These are phyloP conservation scores for Agrotis puta DNA, from an alignment of 2,888 invertebrate genomes.

Conservation along the genomic window DNA sequence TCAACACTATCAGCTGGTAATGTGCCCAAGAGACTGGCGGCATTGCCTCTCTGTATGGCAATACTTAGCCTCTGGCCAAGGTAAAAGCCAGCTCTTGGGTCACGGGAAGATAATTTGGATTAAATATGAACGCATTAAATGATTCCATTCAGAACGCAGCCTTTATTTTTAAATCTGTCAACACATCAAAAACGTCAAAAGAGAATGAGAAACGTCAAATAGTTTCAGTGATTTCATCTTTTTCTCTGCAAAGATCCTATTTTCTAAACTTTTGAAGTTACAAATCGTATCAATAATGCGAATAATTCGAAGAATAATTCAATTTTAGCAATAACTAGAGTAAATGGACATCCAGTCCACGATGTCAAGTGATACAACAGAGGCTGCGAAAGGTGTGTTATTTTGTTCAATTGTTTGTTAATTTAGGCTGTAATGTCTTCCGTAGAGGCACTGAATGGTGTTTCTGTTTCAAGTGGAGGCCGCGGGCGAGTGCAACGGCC, in stretches of 20 bases:
- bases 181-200: conserved; percentile 57
- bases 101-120: no score
- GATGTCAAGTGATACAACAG: conserved; percentile 81
- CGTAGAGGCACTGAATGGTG: conserved; percentile 83
- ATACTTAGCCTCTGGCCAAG: no score
- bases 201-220: conserved; percentile 65
- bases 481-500: conserved; percentile 73
- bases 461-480: conserved; percentile 88
- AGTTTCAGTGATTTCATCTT: conserved; percentile 66
- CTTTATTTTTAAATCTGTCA: conserved; percentile 39
- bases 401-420: conserved; percentile 69
- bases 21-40: no score
- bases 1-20: no score
- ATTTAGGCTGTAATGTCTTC: conserved; percentile 70
- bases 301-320: conserved; percentile 46
- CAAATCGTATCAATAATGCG: conserved; percentile 63
- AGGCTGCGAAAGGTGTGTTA: conserved; percentile 83
- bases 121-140: not conserved
- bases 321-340: conserved; percentile 48
- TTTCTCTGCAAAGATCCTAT: conserved; percentile 53
- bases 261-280: conserved; percentile 46
- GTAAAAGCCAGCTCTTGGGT: no score
- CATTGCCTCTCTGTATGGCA: no score
- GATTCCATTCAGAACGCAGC: conserved; percentile 27
- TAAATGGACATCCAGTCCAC: conserved; percentile 60